Evolutionary conservation across 2,888 invertebrate species (phyloP).

Genomic region (Thymelicus sylvestris): DNA sequence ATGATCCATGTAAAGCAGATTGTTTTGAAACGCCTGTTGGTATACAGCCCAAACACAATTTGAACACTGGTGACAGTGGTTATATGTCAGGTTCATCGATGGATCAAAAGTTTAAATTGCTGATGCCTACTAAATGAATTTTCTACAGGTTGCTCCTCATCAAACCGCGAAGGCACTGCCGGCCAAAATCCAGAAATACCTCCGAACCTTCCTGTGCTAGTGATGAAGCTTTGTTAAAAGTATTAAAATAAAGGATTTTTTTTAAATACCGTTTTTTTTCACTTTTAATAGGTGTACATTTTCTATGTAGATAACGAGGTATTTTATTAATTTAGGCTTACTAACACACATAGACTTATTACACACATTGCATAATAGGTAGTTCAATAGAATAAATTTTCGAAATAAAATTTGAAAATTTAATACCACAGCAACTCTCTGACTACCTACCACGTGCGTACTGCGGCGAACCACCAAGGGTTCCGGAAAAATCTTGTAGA

Average conservation of each 20-base stretch:
- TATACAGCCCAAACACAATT: slow-evolving; percentile 64
- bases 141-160: slow-evolving; percentile 70
- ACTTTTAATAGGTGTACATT: too few relatives aligned
- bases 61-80: slow-evolving; percentile 47
- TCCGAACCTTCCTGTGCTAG: slow-evolving; percentile 65
- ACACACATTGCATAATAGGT: too few relatives aligned
- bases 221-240: slow-evolving; percentile 74
- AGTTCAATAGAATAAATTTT: too few relatives aligned
- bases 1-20: slow-evolving; percentile 74
- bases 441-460: too few relatives aligned
- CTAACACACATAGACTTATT: too few relatives aligned
- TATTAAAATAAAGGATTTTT: neutral
- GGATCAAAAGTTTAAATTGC: slow-evolving; percentile 51
- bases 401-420: too few relatives aligned
- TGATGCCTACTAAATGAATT: slow-evolving; percentile 56
- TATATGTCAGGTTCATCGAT: slow-evolving; percentile 33
- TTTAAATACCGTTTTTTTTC: too few relatives aligned
- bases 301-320: too few relatives aligned
- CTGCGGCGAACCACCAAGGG: too few relatives aligned
- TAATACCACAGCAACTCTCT: too few relatives aligned
- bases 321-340: too few relatives aligned
- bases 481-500: too few relatives aligned
- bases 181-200: slow-evolving; percentile 59
- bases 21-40: slow-evolving; percentile 69
- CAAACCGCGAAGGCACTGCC: slow-evolving; percentile 52